These are phyloP conservation scores for Dicerorhinus sumatrensis DNA, from an alignment of 2,113 vertebrate species.

Conservation along the genomic window DNA sequence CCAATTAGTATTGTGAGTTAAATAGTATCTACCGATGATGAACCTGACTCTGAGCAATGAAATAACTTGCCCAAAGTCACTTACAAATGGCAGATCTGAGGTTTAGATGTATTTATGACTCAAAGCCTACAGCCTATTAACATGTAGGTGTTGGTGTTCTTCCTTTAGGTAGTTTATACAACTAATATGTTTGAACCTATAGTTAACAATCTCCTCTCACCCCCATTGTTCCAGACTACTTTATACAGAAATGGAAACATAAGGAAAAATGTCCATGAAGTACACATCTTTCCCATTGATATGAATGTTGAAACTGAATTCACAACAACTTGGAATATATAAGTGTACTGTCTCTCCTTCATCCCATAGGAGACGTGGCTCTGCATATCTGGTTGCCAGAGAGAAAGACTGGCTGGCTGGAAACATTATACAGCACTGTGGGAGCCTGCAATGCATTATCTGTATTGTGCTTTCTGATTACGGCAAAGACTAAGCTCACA, in stretches of 20 bases:
- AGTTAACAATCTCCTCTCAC: not conserved
- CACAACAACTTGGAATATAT: not conserved
- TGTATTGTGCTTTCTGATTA: not conserved
- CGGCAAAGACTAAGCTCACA: not conserved
- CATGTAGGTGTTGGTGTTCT: not conserved
- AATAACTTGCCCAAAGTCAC: not conserved
- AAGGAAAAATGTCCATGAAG: not conserved
- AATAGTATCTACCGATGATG: not conserved
- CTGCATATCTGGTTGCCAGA: not conserved
- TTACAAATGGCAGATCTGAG: not conserved
- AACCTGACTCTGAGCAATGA: not conserved
- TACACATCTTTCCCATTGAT: not conserved
- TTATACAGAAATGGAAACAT: not conserved
- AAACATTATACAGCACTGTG: not conserved
- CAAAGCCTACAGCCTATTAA: not conserved
- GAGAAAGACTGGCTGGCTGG: not conserved
- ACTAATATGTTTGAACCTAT: not conserved
- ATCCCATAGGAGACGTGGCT: not conserved
- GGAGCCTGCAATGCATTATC: not conserved
- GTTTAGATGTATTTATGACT: not conserved
- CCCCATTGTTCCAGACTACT: not conserved
- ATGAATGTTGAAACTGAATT: not conserved
- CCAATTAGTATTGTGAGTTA: not conserved
- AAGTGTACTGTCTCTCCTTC: not conserved
- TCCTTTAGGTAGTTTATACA: not conserved